These are phyloP conservation scores for Malurus cyaneus DNA, from an alignment of 2,113 vertebrate genomes.

Conservation along the genomic window DNA sequence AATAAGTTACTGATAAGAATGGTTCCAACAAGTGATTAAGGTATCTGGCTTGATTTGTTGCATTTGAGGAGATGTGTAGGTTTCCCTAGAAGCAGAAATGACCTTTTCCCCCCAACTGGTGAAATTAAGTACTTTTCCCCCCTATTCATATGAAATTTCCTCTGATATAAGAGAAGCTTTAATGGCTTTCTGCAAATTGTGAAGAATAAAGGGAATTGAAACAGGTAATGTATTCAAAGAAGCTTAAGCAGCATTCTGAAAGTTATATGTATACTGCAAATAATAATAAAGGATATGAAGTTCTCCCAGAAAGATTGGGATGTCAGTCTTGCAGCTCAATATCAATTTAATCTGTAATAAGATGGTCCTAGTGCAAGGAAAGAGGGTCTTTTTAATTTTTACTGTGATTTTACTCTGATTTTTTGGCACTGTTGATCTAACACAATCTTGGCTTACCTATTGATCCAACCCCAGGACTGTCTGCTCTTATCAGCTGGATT, in stretches of 20 bases:
- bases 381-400: constrained; percentile 67
- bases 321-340: constrained; percentile 27
- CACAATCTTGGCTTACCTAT: constrained; percentile 71
- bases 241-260: constrained; percentile 69
- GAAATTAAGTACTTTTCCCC: constrained; percentile 49
- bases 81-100: constrained; percentile 21
- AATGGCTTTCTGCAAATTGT: constrained; percentile 31
- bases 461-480: constrained; percentile 72
- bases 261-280: constrained; percentile 72
- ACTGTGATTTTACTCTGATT: constrained; percentile 38
- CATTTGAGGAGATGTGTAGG: constrained; percentile 28
- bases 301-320: constrained; percentile 70
- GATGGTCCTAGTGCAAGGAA: constrained; percentile 18
- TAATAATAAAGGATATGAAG: constrained; percentile 74
- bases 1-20: constrained; percentile 62
- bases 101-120: background rate
- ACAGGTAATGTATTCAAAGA: constrained; percentile 39
- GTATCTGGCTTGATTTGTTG: constrained; percentile 62
- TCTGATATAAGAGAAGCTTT: constrained; percentile 51
- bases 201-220: constrained; percentile 45
- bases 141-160: constrained; percentile 18
- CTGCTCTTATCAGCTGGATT: constrained; percentile 75
- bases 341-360: constrained; percentile 76
- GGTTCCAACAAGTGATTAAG: constrained; percentile 71
- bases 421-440: constrained; percentile 55